Evolutionary conservation across 1,140 invertebrate species (phyloP).

Genomic region (Archegozetes longisetosus): DNA sequence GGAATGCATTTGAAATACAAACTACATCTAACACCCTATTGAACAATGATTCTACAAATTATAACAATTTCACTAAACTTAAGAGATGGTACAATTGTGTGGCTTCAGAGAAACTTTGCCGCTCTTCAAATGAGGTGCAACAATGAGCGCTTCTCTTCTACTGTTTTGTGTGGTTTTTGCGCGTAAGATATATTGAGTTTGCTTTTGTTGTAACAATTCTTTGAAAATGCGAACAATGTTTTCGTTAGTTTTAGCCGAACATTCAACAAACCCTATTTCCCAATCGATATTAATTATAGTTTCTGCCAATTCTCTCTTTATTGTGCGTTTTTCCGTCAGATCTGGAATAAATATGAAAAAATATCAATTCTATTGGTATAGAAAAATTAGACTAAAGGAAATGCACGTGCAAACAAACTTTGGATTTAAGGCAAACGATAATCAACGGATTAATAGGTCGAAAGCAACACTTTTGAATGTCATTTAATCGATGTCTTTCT

Average conservation of each 20-base stretch:
- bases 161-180: background rate
- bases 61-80: background rate
- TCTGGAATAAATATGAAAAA: constrained; percentile 33
- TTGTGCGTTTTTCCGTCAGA: constrained; percentile 34
- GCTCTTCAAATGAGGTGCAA: background rate
- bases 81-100: background rate
- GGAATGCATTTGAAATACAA: background rate
- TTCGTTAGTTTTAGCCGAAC: constrained; percentile 68
- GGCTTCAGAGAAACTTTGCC: background rate
- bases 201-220: constrained; percentile 53
- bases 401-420: no score
- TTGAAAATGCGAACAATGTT: constrained; percentile 43
- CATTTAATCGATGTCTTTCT: no score
- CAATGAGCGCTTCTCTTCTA: background rate
- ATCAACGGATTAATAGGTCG: no score
- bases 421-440: no score
- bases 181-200: constrained; percentile 43
- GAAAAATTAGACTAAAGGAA: no score
- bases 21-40: background rate
- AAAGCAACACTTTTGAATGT: no score
- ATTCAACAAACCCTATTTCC: constrained; percentile 76
- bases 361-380: background rate
- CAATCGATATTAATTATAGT: constrained; percentile 67
- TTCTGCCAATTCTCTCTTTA: constrained; percentile 46
- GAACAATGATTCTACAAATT: background rate